Evolutionary conservation across 2,888 invertebrate species (phyloP), one percentile per base, ranked within the genome.

Genomic region (Galeopsomyia nigrocyanea): DNA sequence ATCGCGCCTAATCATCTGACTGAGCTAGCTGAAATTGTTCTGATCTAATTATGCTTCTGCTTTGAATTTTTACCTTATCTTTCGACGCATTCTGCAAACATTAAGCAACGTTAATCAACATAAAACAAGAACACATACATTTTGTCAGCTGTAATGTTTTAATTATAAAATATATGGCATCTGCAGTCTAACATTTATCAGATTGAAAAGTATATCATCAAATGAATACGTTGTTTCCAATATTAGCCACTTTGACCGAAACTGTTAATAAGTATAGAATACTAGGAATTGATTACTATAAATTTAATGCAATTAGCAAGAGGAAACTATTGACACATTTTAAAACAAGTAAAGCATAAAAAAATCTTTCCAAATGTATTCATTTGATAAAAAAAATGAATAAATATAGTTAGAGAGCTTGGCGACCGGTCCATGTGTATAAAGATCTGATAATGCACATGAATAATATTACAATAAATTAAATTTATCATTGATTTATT

Each of bases 81-180:
- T 83, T 85, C 80, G 84, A 83, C 79, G 83, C 82, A 77, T 80
- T 85, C 85, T 85, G 84, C 84, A 82, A 85, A 84, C 81, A 84
- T 83, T 83, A 82, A 79, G 84, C 83, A 85, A 82, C 65, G 83
- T 84, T 83, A 84, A 82, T 82, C 73, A 77, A 78, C 63, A 19
- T 74, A 78, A 79, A 81, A 84, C 79, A 80, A 71, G 75, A 75
- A 78, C 77, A 72, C 77, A 77, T 78, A 65, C 60, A 68, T 50
- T 53, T 64, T 53, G 26, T 57, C 26, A 57, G 17, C 21, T 57
- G 14, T 26, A 7, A 57, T 7, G n/a, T 39, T 64, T 53, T 62
- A 60, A 26, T 69, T 65, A 63, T 53, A 73, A 63, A 63, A 26
- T 19, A 17, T 21, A 53, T 19, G 51, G 17, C 6, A 16, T 51